phyloP scores from a whole-genome alignment of 2,797 vertebrate species.

The Paratrypauchen microcephalus region DNA sequence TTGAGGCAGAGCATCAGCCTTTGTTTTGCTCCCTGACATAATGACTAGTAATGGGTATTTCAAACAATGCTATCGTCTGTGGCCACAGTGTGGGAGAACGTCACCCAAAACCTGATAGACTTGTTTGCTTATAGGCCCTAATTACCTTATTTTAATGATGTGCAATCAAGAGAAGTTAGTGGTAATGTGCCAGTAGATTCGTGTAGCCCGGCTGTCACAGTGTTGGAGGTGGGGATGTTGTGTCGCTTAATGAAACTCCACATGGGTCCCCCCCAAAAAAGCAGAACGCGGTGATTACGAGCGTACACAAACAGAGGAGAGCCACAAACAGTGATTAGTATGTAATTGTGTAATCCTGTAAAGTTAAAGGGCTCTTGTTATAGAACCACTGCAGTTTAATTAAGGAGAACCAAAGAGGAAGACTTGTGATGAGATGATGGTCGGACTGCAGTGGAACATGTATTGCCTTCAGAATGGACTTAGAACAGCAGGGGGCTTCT shows the following conservation, averaged over 20 bases:
- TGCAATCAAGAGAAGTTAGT: constrained; percentile 63
- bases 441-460: not conserved
- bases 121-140: constrained; percentile 55
- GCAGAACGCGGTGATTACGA: constrained; percentile 69
- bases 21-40: constrained; percentile 38
- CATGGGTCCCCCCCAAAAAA: constrained; percentile 55
- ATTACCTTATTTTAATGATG: constrained; percentile 65
- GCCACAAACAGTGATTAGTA: constrained; percentile 69
- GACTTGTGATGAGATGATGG: not conserved
- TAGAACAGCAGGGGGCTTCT: not conserved
- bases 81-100: constrained; percentile 38
- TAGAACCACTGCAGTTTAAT: constrained; percentile 45
- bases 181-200: constrained; percentile 53
- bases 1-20: constrained; percentile 30
- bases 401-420: constrained; percentile 19
- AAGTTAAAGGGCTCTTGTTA: constrained; percentile 29
- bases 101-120: constrained; percentile 50
- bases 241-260: constrained; percentile 72
- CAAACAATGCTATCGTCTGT: constrained; percentile 40
- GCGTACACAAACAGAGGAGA: constrained; percentile 64
- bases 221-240: constrained; percentile 51
- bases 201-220: constrained; percentile 47
- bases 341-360: constrained; percentile 67
- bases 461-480: not conserved
- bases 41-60: constrained; percentile 59